phyloP scores from a whole-genome alignment of 2,113 vertebrate genomes.

The Chamaea fasciata region DNA sequence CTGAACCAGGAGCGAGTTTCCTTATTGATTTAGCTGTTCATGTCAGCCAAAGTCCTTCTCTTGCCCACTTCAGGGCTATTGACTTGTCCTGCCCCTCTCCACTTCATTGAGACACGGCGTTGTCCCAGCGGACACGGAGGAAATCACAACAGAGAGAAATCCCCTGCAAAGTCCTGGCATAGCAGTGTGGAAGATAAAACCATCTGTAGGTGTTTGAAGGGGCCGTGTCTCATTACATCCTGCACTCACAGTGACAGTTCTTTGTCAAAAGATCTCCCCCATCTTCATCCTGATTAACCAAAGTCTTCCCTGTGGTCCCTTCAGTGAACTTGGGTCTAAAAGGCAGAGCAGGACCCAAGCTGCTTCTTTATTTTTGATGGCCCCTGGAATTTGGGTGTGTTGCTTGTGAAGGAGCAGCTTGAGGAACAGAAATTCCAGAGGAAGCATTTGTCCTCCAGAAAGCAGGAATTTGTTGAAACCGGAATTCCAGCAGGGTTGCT shows the following conservation, averaged over 20 bases:
- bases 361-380: not conserved
- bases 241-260: rapidly evolving
- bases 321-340: not conserved
- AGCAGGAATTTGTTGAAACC: not conserved
- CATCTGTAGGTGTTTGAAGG: not conserved
- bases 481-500: not conserved
- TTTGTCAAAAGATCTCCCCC: not conserved
- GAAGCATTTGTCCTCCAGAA: not conserved
- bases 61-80: not conserved
- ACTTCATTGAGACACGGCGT: not conserved
- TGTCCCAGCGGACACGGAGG: not conserved
- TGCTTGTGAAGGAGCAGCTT: not conserved
- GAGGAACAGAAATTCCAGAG: not conserved
- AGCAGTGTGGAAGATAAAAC: not conserved
- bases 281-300: not conserved
- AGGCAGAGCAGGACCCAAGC: not conserved
- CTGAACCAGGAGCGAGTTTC: not conserved
- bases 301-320: not conserved
- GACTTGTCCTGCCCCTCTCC: not conserved
- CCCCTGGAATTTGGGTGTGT: not conserved
- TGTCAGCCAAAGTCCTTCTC: not conserved
- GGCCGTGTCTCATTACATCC: not conserved
- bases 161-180: not conserved
- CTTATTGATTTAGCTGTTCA: conserved; percentile 22
- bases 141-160: not conserved